phyloP scores from a whole-genome alignment of 2,113 vertebrate species.

The Cyprinodon brontotheroides region DNA sequence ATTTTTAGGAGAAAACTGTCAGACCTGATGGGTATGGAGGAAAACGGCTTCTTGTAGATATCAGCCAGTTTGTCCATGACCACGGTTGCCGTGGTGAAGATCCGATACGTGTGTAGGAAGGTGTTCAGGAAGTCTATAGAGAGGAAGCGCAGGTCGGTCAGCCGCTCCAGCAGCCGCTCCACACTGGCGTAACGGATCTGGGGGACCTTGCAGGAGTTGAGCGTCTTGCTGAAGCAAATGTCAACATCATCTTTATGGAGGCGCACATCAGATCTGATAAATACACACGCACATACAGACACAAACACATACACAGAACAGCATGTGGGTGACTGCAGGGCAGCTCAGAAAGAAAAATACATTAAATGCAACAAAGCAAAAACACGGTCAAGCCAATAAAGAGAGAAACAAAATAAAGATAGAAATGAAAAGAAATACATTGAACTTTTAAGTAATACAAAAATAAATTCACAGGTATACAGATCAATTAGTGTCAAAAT shows the following conservation, averaged over 20 bases:
- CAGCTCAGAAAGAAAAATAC: conserved; percentile 47
- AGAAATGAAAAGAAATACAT: conserved; percentile 29
- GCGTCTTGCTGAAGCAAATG: conserved; percentile 99
- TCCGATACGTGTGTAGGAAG: conserved; percentile 97
- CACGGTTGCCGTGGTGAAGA: conserved; percentile 91
- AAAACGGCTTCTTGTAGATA: conserved; percentile 96
- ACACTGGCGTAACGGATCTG: conserved; percentile 97
- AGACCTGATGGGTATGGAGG: conserved; percentile 95
- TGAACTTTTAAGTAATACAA: neutral
- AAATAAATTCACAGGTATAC: neutral
- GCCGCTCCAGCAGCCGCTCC: conserved; percentile 92
- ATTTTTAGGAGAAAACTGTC: conserved; percentile 14
- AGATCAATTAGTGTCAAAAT: conserved; percentile 7
- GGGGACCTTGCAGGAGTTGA: conserved; percentile 99
- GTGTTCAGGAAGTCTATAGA: conserved; percentile 99
- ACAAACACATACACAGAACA: conserved; percentile 66
- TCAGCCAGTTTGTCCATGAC: conserved; percentile 95
- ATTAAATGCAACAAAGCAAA: conserved; percentile 39
- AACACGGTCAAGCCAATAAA: conserved; percentile 28
- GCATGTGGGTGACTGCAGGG: conserved; percentile 69
- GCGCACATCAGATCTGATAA: conserved; percentile 90
- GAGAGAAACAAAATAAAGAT: conserved; percentile 17
- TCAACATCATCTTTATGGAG: conserved; percentile 97
- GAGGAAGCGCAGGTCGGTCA: conserved; percentile 96
- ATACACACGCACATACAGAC: conserved; percentile 42